These are phyloP conservation scores for Semnornis frantzii DNA, from an alignment of 2,113 vertebrate species.

Conservation along the genomic window DNA sequence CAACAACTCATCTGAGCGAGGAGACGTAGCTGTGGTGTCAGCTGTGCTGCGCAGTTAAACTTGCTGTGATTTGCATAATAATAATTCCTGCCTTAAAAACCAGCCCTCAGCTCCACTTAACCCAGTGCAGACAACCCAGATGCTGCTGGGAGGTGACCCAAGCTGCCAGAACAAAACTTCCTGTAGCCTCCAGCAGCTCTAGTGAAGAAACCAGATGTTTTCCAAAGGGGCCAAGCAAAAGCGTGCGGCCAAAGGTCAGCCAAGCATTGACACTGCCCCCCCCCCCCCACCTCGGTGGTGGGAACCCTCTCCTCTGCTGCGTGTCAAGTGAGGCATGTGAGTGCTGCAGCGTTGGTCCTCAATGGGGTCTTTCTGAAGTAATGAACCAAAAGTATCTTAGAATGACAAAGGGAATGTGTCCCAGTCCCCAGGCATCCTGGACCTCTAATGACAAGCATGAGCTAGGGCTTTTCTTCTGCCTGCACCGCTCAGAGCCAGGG, in stretches of 20 bases:
- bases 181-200: neutral
- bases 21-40: rapidly evolving
- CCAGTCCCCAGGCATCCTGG: neutral
- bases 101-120: neutral
- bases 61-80: neutral
- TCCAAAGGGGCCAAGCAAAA: neutral
- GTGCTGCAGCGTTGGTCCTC: neutral
- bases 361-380: conserved; percentile 1
- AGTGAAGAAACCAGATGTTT: neutral
- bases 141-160: neutral
- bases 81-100: neutral
- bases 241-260: neutral
- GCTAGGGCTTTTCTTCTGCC: neutral
- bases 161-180: neutral
- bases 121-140: neutral
- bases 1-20: neutral
- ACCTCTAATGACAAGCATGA: neutral
- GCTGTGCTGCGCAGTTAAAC: neutral
- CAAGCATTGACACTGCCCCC: neutral
- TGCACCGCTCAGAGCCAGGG: neutral
- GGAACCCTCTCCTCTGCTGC: neutral
- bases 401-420: neutral
- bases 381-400: neutral
- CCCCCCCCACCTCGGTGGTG: neutral
- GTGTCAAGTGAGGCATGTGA: neutral